Base-by-base conservation (phyloP, 2,113 vertebrate genomes). In the Heloderma charlesbogerti region DNA sequence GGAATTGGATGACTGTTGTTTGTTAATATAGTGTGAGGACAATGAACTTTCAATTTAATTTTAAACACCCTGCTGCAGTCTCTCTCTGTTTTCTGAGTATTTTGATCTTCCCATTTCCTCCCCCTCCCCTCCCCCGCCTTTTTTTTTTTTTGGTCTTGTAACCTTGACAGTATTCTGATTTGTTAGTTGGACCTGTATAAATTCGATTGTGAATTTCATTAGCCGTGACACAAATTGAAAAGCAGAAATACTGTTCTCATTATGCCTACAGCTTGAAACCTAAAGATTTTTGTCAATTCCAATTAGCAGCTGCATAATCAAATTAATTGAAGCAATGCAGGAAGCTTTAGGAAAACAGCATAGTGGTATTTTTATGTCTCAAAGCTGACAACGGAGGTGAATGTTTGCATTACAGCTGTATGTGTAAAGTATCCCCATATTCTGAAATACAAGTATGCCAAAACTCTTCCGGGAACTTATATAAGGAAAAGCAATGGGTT, bases 201-300 rank as follows among this genome's bases (percentile, higher is more conserved):
- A 90, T 85, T 45, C 4, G 4, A 37, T 48, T n/a, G 57, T 78
- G 43, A 29, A 78, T 67, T 78, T n/a, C 31, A 37, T 51, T 90
- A 40, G 57, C 43, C 43, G n/a, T 37, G 34, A 60, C 43, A 54
- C 29, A 63, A 15, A 77, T 34, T 51, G 72, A n/a, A 78, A 57
- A 37, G 57, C 43, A 78, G 57, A 90, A 67, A 75, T 66, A 20
- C 57, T 74, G 72, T 51, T 48, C 74, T 40, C 34, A 12, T 31
- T 90, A 37, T 77, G 69, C 40, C 54, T 40, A 67, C 20, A 85
- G 82, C 82, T 78, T 85, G 51, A 78, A 85, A 85, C 77, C 31
- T 60, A 85, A 67, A 48, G 57, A 51, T 51, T 88, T 84, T 78
- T 51, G 74, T 77, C 81, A 51, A 85, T 78, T 67, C 40, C 45